phyloP scores from a whole-genome alignment of 2,113 vertebrate species.

The Amphilophus citrinellus region DNA sequence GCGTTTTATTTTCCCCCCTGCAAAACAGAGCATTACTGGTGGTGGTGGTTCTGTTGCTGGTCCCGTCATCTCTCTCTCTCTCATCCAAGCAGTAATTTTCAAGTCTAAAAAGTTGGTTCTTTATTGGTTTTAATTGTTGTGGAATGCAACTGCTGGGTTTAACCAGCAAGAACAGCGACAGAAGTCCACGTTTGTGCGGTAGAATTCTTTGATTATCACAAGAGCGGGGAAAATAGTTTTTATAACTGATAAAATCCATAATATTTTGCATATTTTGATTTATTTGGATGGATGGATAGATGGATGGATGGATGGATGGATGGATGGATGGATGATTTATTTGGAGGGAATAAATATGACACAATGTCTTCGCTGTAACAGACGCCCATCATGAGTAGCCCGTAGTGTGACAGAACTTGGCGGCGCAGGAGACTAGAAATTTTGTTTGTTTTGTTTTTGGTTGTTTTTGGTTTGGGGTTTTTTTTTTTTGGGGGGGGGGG shows the following conservation, averaged over 20 bases:
- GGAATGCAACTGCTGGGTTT: background rate
- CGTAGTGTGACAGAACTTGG: background rate
- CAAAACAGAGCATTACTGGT: background rate
- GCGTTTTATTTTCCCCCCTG: constrained; percentile 15
- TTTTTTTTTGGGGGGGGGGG: background rate
- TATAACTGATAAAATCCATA: background rate
- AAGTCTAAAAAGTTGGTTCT: constrained; percentile 33
- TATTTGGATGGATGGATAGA: background rate
- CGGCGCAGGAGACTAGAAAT: background rate
- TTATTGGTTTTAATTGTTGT: background rate
- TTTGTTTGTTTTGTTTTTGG: no score
- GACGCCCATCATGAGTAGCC: background rate
- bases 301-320: no score
- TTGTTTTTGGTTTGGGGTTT: background rate
- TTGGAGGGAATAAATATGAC: fast-evolving
- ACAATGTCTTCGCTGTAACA: background rate
- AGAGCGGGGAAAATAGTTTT: background rate
- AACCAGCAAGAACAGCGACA: background rate
- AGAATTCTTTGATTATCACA: background rate
- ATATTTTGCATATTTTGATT: background rate
- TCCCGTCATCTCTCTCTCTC: background rate
- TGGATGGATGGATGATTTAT: background rate
- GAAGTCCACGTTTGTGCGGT: constrained; percentile 16
- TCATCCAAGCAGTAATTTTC: background rate
- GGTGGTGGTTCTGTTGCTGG: background rate